These are phyloP conservation scores for Mesocentrotus franciscanus DNA, from an alignment of 53 echinoderm and acorn worm genomes.

Conservation along the genomic window DNA sequence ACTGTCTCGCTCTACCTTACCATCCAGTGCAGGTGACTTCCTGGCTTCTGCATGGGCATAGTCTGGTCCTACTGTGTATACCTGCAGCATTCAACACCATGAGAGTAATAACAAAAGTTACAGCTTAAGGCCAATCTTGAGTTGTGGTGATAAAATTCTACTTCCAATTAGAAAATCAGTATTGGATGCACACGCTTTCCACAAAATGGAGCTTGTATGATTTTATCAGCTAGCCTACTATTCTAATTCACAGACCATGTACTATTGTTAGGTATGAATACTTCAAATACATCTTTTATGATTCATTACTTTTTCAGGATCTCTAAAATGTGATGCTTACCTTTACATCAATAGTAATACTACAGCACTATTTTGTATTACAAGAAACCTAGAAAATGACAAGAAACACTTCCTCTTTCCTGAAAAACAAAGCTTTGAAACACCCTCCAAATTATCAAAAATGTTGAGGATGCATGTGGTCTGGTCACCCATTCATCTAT, in stretches of 20 bases:
- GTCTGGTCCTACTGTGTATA: conserved; percentile 99
- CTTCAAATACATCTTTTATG: too few species aligned
- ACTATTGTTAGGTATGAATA: too few species aligned
- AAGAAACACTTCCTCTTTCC: background rate
- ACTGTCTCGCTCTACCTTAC: conserved; percentile 98
- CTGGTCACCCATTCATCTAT: background rate
- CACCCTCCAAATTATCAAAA: background rate
- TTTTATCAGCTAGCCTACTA: too few species aligned
- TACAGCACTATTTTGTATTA: too few species aligned
- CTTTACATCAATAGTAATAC: too few species aligned
- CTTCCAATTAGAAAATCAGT: background rate
- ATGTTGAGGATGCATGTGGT: background rate
- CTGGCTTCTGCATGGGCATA: conserved; percentile 98
- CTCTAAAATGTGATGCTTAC: too few species aligned
- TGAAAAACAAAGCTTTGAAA: background rate
- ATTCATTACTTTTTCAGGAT: too few species aligned
- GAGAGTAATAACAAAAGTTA: background rate
- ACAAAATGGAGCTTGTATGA: background rate
- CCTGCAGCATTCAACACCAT: conserved; percentile 59
- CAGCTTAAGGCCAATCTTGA: background rate
- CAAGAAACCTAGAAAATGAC: too few species aligned
- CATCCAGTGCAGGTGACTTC: conserved; percentile 97
- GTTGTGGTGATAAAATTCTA: background rate
- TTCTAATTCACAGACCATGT: too few species aligned
- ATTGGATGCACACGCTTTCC: background rate